These are phyloP conservation scores for Deladenus siricidicola DNA, from an alignment of 2,888 invertebrate genomes.

Conservation along the genomic window DNA sequence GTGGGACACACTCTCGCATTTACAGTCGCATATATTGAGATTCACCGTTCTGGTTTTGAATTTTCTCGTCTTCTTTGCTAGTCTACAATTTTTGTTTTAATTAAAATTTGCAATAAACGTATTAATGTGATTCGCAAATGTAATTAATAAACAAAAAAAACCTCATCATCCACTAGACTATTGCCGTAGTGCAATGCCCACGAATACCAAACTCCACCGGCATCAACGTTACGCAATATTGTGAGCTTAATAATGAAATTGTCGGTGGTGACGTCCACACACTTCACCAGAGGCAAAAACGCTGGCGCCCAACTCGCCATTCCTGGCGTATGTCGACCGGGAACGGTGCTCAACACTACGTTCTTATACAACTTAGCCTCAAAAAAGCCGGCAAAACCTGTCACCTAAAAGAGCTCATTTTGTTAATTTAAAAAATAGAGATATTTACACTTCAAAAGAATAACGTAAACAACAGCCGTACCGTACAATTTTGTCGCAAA, in stretches of 20 bases:
- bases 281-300: slow-evolving; percentile 67
- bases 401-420: slow-evolving; percentile 34
- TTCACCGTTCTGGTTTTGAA: slow-evolving; percentile 32
- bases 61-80: background rate
- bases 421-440: no score
- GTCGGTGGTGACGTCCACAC: slow-evolving; percentile 29
- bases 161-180: background rate
- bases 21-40: slow-evolving; percentile 14
- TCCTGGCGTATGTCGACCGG: slow-evolving; percentile 58
- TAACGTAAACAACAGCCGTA: no score
- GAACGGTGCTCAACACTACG: slow-evolving; percentile 66
- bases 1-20: no score
- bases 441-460: no score
- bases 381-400: slow-evolving; percentile 90
- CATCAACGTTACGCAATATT: slow-evolving; percentile 38
- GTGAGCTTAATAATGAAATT: slow-evolving; percentile 31
- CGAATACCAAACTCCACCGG: slow-evolving; percentile 51
- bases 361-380: slow-evolving; percentile 76
- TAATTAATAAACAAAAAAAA: background rate
- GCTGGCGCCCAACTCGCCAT: slow-evolving; percentile 99
- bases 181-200: slow-evolving; percentile 36
- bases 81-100: background rate
- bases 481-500: no score
- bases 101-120: slow-evolving; percentile 1
- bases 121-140: background rate